Evolutionary conservation across 2,888 invertebrate genomes (phyloP), one percentile per base, ranked within the genome.

Genomic region (Metallyticus violacea): DNA sequence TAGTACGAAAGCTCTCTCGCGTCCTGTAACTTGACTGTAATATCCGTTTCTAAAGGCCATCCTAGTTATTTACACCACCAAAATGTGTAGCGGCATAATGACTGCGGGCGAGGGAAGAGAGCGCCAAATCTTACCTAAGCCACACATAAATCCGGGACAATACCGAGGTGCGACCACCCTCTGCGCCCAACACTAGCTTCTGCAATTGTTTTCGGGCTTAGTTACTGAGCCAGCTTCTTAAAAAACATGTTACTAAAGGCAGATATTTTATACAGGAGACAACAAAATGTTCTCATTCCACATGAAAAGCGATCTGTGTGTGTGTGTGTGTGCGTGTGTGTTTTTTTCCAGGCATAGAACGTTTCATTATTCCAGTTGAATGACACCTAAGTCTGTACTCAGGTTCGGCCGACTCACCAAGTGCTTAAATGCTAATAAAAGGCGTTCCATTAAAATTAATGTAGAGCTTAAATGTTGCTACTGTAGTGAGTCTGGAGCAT

Each of bases 111-210:
- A 30, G 83, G 30, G 40, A 26, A 80, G 85, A 81, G 79, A 26
- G 78, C 85, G 27, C 85, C 87, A 88, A 86, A 88, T 88, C 88
- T 88, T 88, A 88, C 88, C 85, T 88, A 88, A 88, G 86, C 88
- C 88, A 79, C 85, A 78, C 85, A 86, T 86, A 88, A 88, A 88
- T 88, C 81, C 85, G 80, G 83, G 62, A 87, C 87, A 87, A 87
- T 87, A 85, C 84, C 78, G 81, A 30, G 77, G 83, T 77, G 28
- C n/a, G 83, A 77, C 77, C 83, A 27, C 83, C 83, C 77, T 76
- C 26, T 26, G 77, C 25, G 77, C 83, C 6, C 26, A 79, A 79
- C 26, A 22, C 79, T 82, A 80, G 83, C 79, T 84, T 84, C 86
- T 87, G 84, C 86, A 83, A 87, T 87, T 87, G 87, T 87, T 86